Percentiles rank a stretch among this genome's conserved stretches.
Conservation (phyloP, 2,113 vertebrate species). For the Rhinogobius similis region DNA sequence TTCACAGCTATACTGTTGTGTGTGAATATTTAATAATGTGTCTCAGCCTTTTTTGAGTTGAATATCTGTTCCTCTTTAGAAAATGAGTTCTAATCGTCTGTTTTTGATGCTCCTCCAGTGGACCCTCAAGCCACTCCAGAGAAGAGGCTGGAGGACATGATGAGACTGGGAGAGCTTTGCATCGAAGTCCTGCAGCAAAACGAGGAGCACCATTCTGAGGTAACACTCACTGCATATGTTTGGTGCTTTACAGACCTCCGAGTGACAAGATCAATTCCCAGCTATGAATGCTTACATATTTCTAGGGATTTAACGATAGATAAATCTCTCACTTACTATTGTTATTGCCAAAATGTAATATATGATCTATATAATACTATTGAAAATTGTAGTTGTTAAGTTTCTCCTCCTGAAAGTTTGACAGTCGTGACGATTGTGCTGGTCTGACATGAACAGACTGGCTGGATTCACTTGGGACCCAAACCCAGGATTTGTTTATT, state of each 20-base stretch:
- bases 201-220: slow-evolving; percentile 96
- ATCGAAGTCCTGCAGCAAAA: slow-evolving; percentile 97
- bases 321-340: background rate
- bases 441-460: slow-evolving; percentile 11
- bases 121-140: slow-evolving; percentile 80
- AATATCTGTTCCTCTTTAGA: too few species aligned
- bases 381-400: too few species aligned
- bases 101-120: slow-evolving; percentile 28
- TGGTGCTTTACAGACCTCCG: too few species aligned
- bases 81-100: too few species aligned
- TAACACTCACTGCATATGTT: slow-evolving; percentile 47
- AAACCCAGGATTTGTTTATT: background rate
- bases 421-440: background rate
- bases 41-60: too few species aligned
- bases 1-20: too few species aligned
- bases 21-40: too few species aligned
- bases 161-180: slow-evolving; percentile 91
- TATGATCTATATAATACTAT: too few species aligned
- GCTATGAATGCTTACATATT: too few species aligned
- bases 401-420: too few species aligned
- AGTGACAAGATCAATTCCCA: too few species aligned
- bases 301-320: too few species aligned
- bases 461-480: background rate
- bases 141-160: slow-evolving; percentile 88
- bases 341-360: background rate